Conservation (phyloP, 2,797 vertebrate species). For the Cuculus canorus region DNA sequence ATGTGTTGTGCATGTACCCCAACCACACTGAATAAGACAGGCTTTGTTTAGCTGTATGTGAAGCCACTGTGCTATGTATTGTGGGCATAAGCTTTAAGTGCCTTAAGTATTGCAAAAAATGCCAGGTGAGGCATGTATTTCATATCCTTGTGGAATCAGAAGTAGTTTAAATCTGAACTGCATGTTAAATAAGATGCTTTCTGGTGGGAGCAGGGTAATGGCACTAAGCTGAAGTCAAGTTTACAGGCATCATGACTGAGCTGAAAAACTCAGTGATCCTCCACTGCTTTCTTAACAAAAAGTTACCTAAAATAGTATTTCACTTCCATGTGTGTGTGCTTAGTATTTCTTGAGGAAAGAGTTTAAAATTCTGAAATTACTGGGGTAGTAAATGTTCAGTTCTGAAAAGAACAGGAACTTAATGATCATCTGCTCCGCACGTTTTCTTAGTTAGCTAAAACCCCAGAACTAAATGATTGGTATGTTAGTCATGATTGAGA, state of each 20-base stretch:
- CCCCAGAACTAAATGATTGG: background rate
- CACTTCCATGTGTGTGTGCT: background rate
- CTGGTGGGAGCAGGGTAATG: background rate
- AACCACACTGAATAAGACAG: background rate
- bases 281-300: background rate
- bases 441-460: background rate
- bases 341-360: background rate
- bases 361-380: background rate
- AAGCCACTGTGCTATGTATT: background rate
- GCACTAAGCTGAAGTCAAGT: background rate
- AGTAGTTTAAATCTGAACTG: background rate
- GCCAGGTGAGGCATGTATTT: background rate
- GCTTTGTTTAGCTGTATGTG: background rate
- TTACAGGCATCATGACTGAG: background rate
- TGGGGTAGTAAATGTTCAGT: background rate
- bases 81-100: background rate
- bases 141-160: background rate
- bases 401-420: background rate
- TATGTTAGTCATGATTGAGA: background rate
- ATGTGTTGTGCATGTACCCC: background rate
- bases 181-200: background rate
- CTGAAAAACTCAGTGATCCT: background rate
- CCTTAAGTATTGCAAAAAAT: background rate
- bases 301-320: background rate
- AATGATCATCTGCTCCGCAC: background rate